phyloP scores from a whole-genome alignment of 2,888 invertebrate species.

The Yponomeuta evonymella region DNA sequence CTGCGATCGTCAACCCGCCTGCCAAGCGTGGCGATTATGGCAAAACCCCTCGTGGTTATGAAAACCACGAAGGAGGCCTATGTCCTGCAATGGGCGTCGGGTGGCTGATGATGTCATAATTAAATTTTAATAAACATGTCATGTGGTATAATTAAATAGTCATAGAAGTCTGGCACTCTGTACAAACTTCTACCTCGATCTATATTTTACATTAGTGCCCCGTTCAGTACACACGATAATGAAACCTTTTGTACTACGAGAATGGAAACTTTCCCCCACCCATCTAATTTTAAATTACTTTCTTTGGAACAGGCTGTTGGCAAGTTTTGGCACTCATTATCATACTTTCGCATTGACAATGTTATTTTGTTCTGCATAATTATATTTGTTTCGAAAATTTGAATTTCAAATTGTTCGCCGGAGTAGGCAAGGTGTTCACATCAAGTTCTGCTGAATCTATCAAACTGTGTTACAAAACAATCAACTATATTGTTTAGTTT shows the following conservation, averaged over 20 bases:
- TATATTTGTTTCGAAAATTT: neutral
- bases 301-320: neutral
- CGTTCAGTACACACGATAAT: neutral
- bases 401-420: neutral
- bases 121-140: no score
- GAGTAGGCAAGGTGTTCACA: neutral
- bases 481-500: neutral
- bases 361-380: slow-evolving; percentile 2
- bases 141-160: no score
- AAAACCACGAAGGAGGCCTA: no score
- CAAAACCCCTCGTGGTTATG: no score
- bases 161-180: neutral
- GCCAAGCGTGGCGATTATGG: no score
- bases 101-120: no score
- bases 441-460: neutral
- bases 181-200: neutral
- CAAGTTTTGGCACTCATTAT: neutral
- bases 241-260: neutral
- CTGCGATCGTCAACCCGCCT: no score
- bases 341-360: slow-evolving; percentile 1
- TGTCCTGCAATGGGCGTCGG: no score
- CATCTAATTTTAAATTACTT: neutral
- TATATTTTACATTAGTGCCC: neutral
- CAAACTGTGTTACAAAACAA: slow-evolving; percentile 7
- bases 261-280: neutral